Base-by-base conservation (phyloP, 2,113 vertebrate genomes). In the Ochotona curzoniae region DNA sequence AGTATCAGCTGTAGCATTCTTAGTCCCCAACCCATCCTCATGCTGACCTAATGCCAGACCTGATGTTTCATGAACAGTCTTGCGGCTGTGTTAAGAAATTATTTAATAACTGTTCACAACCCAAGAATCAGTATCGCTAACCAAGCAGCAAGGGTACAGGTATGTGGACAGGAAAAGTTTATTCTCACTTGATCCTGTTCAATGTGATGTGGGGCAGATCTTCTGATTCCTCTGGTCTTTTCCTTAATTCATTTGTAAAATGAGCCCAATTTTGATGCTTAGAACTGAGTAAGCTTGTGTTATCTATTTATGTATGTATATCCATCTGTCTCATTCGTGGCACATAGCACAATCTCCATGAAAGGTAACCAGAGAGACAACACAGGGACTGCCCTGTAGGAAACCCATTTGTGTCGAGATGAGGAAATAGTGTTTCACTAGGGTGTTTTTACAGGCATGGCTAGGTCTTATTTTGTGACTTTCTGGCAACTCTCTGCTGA, bases 161-260 rank as follows among this genome's bases (percentile, higher is more conserved):
- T 75, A 38, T 7, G 2, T n/a, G 71, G 13, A 12, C 15, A 57
- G 18, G 10, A 23, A 1, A 75, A 79, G 18, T 90, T 61, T 86
- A 67, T 89, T 93, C 35, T 35, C 9, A n/a, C 21, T 67, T 49
- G 32, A 6, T 28, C 61, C 12, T 47, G 75, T 80, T 5, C 28
- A 85, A 0, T 35, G n/a, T 70, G 21, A 44, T 71, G n/a, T 85
- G 60, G 47, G 26, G 14, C 75, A 92, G n/a, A 63, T 78, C 61
- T 1, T 28, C 32, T 32, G n/a, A 86, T 76, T 80, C 71, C 23
- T 60, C 35, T 83, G 3, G 35, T 25, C 4, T 73, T 66, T 93
- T 28, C 73, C 38, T 66, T 38, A 54, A 17, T 38, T 25, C 25
- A 67, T 90, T 86, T 88, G 20, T 93, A 73, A 94, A 95, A 93